A percentile compares a stretch with the other conserved stretches of the same genome.
Evolutionary conservation across 2,113 vertebrate species (phyloP).

Genomic region (Lampris incognitus): DNA sequence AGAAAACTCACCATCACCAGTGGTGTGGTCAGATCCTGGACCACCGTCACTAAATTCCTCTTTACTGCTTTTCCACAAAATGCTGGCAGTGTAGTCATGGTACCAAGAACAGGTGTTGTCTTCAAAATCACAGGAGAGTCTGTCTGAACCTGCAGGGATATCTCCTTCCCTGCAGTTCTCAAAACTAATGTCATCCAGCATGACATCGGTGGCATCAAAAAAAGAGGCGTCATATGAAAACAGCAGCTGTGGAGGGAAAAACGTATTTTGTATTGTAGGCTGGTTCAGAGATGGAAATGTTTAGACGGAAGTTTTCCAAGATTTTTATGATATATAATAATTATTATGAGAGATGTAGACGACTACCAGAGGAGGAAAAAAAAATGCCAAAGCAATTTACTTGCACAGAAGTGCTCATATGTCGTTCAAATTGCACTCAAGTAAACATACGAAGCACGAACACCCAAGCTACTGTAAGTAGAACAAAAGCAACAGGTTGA

Average conservation of each 20-base stretch:
- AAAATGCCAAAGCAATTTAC: too few species aligned
- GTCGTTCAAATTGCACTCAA: too few species aligned
- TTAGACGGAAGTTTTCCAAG: not conserved
- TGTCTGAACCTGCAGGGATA: constrained; percentile 67
- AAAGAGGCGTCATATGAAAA: constrained; percentile 28
- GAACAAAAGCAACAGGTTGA: too few species aligned
- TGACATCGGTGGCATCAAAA: constrained; percentile 30
- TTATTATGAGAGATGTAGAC: too few species aligned
- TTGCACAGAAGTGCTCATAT: too few species aligned
- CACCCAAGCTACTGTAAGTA: too few species aligned
- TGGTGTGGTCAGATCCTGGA: constrained; percentile 58
- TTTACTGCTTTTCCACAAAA: constrained; percentile 62
- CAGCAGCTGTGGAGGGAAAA: constrained; percentile 64
- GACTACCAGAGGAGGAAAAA: too few species aligned
- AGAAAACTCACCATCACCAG: constrained; percentile 60
- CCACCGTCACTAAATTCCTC: not conserved
- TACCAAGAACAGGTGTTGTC: constrained; percentile 79
- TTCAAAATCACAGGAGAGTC: constrained; percentile 81
- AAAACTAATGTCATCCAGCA: constrained; percentile 79
- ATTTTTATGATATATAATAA: not conserved
- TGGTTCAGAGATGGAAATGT: not conserved
- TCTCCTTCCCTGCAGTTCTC: constrained; percentile 72
- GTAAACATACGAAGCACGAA: too few species aligned
- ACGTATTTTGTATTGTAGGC: not conserved
- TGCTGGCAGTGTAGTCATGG: constrained; percentile 61